These are phyloP conservation scores for Saccostrea cuccullata DNA, from an alignment of 1,140 invertebrate species.

Conservation along the genomic window DNA sequence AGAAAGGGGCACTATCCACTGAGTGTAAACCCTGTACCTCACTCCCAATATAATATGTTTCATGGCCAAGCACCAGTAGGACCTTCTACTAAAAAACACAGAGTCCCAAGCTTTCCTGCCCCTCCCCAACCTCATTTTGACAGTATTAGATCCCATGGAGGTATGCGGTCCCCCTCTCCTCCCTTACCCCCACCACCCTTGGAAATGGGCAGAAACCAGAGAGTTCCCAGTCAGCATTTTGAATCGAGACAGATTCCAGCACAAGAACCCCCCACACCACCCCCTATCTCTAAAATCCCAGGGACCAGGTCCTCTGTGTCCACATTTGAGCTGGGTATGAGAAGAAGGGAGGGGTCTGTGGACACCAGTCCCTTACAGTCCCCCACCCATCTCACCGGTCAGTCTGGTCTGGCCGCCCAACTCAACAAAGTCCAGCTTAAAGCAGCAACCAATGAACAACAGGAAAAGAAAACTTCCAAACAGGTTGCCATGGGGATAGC, in stretches of 20 bases:
- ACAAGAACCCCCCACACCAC: slow-evolving; percentile 50
- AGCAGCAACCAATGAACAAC: background rate
- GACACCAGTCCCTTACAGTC: slow-evolving; percentile 31
- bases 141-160: slow-evolving; percentile 37
- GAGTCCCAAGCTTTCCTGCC: slow-evolving; percentile 55
- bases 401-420: slow-evolving; percentile 27
- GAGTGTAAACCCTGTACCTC: background rate
- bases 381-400: background rate
- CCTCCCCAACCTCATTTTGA: slow-evolving; percentile 46
- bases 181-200: slow-evolving; percentile 50
- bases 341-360: slow-evolving; percentile 1
- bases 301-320: slow-evolving; percentile 49
- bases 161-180: slow-evolving; percentile 48
- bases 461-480: slow-evolving; percentile 1
- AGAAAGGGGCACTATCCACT: background rate
- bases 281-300: slow-evolving; percentile 58
- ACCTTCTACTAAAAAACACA: background rate
- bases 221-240: background rate
- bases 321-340: slow-evolving; percentile 55
- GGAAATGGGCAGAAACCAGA: background rate
- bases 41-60: background rate
- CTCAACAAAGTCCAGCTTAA: slow-evolving; percentile 48
- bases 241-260: background rate
- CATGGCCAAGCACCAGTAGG: background rate
- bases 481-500: slow-evolving; percentile 31